Base-by-base conservation (phyloP, 2,888 invertebrate genomes). In the Tachina grossa region DNA sequence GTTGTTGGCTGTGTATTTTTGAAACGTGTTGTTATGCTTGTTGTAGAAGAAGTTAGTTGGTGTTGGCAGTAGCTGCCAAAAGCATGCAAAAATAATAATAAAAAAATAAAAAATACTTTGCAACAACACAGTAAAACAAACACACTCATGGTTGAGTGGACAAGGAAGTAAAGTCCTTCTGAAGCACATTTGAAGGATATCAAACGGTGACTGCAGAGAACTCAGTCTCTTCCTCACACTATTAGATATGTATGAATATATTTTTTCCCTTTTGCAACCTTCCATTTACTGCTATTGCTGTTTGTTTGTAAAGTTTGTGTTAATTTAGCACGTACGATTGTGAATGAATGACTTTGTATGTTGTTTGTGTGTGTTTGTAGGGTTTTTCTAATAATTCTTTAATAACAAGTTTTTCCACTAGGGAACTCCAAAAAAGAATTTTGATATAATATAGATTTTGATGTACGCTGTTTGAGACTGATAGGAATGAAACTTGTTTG, bases 81-180 rank as follows among this genome's bases (percentile, higher is more conserved):
- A 69, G 72, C 74, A 74, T 82, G 87, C 79, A 72, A 71, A 57
- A 89, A 78, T 5, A 61, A 74, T 22, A 45, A 43, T 8, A 57
- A 31, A 57, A n/a, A n/a, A 45, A 43, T 8, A 57, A 61, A 22
- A 55, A 65, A 43, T 6, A 31, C 6, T 31, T n/a, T 39, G n/a
- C 51, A 61, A 14, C 61, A 49, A 31, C 22, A 63, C 22, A 63
- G 19, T 47, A 79, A 89, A 88, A 88, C 88, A 89, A 89, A 90
- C 89, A 83, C 66, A 79, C 61, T 61, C 79, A 76, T 72, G 76
- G 85, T 68, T 74, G 85, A 85, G 79, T 85, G 83, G 83, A 80
- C 85, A 85, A 63, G 79, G 66, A 80, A 79, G 85, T 79, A 45
- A 59, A 80, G 79, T 80, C 71, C 31, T 72, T 76, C 55, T 72